These are phyloP conservation scores for Zaprionus davidi DNA, from an alignment of 1,140 invertebrate species.

Conservation along the genomic window DNA sequence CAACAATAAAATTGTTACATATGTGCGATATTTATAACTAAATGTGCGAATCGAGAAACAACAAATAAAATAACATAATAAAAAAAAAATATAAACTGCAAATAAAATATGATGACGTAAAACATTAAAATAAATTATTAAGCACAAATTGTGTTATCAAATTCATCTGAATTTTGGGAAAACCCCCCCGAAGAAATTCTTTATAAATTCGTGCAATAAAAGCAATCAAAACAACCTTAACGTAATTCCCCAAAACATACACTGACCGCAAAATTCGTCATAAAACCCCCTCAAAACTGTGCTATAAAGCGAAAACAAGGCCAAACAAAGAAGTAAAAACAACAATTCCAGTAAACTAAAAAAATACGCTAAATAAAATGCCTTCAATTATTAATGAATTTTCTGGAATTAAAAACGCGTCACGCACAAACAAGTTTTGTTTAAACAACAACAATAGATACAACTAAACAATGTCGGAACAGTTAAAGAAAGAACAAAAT, in stretches of 20 bases:
- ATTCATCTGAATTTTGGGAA: background rate
- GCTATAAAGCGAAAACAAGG: conserved; percentile 53
- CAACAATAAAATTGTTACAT: background rate
- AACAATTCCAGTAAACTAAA: background rate
- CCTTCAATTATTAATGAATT: background rate
- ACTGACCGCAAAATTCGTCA: conserved; percentile 60
- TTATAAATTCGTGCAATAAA: conserved; percentile 35
- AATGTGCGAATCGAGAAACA: background rate
- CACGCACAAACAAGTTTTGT: conserved; percentile 1
- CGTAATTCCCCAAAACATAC: conserved; percentile 6
- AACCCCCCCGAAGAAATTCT: background rate
- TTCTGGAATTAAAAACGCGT: conserved; percentile 26
- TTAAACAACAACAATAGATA: background rate
- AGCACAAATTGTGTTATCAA: conserved; percentile 3
- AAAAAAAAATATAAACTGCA: background rate
- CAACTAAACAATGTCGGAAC: conserved; percentile 4
- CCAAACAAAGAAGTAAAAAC: conserved; percentile 24
- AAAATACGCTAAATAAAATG: background rate
- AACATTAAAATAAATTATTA: conserved; percentile 30
- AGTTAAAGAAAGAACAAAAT: conserved; percentile 22
- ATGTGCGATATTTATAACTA: background rate
- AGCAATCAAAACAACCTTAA: conserved; percentile 20
- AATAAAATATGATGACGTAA: background rate
- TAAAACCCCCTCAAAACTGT: conserved; percentile 71
- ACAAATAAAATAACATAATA: background rate